phyloP scores from a whole-genome alignment of 2,113 vertebrate genomes.

The Triplophysa rosa region DNA sequence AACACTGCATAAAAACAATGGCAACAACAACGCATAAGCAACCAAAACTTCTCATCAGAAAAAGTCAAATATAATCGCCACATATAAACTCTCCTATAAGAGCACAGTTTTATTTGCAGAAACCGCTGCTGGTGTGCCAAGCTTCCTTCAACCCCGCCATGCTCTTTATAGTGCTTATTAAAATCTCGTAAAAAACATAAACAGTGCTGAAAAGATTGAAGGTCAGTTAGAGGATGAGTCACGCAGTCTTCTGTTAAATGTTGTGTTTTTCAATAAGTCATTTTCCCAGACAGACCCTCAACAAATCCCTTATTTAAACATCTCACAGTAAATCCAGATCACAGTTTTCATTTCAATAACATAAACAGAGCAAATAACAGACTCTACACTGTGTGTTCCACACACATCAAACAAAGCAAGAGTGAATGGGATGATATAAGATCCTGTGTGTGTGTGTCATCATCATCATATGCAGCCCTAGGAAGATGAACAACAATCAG shows the following conservation, averaged over 20 bases:
- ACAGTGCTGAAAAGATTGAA: slow-evolving; percentile 7
- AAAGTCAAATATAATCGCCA: too few relatives aligned
- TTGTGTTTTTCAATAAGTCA: neutral
- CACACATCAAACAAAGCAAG: slow-evolving; percentile 5
- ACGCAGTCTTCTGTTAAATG: neutral
- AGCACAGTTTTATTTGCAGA: neutral
- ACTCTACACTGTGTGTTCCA: neutral
- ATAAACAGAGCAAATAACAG: neutral
- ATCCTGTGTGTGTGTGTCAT: neutral
- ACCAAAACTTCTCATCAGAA: too few relatives aligned
- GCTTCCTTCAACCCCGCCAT: slow-evolving; percentile 17
- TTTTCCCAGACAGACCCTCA: neutral
- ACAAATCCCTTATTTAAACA: slow-evolving; percentile 10
- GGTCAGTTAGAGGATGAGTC: neutral
- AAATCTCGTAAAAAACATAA: slow-evolving; percentile 19
- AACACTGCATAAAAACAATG: too few relatives aligned
- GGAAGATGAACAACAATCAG: too few relatives aligned
- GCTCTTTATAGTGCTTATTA: slow-evolving; percentile 6
- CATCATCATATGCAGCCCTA: too few relatives aligned
- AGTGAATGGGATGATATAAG: neutral
- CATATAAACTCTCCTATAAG: too few relatives aligned
- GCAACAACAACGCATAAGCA: too few relatives aligned
- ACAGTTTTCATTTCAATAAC: neutral
- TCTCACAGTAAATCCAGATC: neutral
- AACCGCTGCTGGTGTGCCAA: neutral